Evolutionary conservation across 2,797 vertebrate species (phyloP), one percentile per base, ranked within the genome.

Genomic region (Octomys mimax): DNA sequence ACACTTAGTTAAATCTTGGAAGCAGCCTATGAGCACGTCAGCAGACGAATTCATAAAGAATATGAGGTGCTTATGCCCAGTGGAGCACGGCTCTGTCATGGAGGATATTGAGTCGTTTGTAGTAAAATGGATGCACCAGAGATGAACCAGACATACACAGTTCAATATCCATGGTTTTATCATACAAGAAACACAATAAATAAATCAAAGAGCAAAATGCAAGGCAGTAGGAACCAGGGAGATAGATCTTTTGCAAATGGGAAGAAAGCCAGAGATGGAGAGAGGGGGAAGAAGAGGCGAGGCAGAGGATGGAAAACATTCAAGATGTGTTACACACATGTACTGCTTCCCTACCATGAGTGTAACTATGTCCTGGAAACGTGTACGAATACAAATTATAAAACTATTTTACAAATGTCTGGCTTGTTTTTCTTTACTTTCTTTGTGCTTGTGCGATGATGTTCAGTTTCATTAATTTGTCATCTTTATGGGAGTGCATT

Each of bases 401-500:
- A 70, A 91, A 78, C 61, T 84, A 71, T 57, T 92, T 87, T 78
- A 12, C 46, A 26, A 64, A 22, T 75, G n/a, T 54, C 3, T 68
- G 39, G 19, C 21, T 73, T 86, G 26, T 85, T 36, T 68, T 89
- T 89, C 3, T 70, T 86, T 18, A 31, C 42, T 92, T 79, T 93
- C 52, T 92, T 79, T 90, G 9, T 92, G 9, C 31, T 57, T 71
- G 4, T 24, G 31, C 5, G 9, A 59, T 49, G 9, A 52, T 87
- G 11, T 75, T 81, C 8, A 12, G 4, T 83, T 61, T 54, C 33
- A 79, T 62, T 82, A 36, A 52, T 80, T 82, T 52, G 12, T 90
- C 16, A 26, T 70, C 85, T 84, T 88, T 86, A 57, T 82, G 49
- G 81, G 46, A 87, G 73, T 28, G 66, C 10, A 71, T 92, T 89